A percentile compares a stretch with the other conserved stretches of the same genome.
phyloP scores from a whole-genome alignment of 2,797 vertebrate species.

The Psittacula derbiana region DNA sequence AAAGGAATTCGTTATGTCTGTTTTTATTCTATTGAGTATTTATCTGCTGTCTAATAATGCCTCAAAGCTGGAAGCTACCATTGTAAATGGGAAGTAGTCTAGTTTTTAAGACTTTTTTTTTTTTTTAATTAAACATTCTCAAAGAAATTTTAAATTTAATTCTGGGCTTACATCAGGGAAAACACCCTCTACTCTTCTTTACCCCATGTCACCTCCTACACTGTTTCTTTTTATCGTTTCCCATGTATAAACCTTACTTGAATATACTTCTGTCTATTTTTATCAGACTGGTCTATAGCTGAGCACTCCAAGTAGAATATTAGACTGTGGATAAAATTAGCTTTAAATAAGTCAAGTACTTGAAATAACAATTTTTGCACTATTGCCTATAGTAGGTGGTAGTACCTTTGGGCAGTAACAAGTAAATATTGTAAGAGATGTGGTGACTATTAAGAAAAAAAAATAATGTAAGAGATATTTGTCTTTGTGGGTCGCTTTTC shows the following conservation, averaged over 20 bases:
- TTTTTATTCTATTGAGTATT: background rate
- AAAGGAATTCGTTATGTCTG: background rate
- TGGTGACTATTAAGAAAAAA: background rate
- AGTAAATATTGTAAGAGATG: background rate
- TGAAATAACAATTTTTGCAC: background rate
- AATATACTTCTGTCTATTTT: background rate
- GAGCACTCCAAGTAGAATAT: background rate
- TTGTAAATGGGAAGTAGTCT: background rate
- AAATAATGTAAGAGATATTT: background rate
- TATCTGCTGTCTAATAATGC: background rate
- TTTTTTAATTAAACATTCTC: background rate
- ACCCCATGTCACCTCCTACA: too few species aligned
- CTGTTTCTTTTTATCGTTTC: background rate
- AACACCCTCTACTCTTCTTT: background rate
- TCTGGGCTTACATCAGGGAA: background rate
- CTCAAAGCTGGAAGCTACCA: background rate
- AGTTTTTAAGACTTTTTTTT: background rate
- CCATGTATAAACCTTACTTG: fast-evolving
- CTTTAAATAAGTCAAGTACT: background rate
- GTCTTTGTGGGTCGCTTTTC: background rate
- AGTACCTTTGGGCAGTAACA: background rate
- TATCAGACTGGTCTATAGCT: background rate
- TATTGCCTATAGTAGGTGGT: background rate
- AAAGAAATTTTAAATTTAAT: background rate
- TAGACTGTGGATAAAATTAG: background rate